Evolutionary conservation across 2,113 vertebrate genomes (phyloP), one percentile per base, ranked within the genome.

Genomic region (Indri indri): DNA sequence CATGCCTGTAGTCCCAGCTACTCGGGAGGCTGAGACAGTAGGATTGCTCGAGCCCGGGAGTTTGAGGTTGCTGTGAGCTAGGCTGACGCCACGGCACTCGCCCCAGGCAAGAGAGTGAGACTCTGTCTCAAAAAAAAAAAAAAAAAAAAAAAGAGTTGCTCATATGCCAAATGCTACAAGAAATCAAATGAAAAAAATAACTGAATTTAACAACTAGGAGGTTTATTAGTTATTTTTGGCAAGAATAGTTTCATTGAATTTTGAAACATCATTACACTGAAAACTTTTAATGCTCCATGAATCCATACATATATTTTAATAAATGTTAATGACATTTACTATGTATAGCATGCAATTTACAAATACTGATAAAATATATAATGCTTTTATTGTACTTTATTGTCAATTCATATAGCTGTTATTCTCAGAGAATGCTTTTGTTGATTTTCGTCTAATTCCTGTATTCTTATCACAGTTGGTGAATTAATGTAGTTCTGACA

Each of bases 231-330:
- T 63, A 70, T 30, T 92, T 30, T 30, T 66, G 42, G 61, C 52
- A 77, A 83, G 93, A 86, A n/a, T 2, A 37, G 6, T 97, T 86
- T 90, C 61, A 90, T 54, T 83, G 17, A 95, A 37, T 88, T 79
- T 90, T 61, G 84, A 11, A 90, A 7, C 34, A 85, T 89, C 37
- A 42, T 77, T 68, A 17, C 17, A 1, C n/a, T 47, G 34, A 70
- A 93, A 88, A 32, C 20, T 47, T 47, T 47, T 47, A 47, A 47
- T 47, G 47, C 9, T 47, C 47, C 9, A 42, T 47, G 10, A 34
- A 86, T 22, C 52, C 23, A 87, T 47, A 54, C 0, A 47, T 77
- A 32, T 47, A 32, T 47, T 50, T 50, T 50, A 52, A 34, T 80
- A 74, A 37, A 59, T 23, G 34, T 92, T 73, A 83, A 40, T 77